Evolutionary conservation across 2,888 invertebrate genomes (phyloP).

Genomic region (Troides aeacus): DNA sequence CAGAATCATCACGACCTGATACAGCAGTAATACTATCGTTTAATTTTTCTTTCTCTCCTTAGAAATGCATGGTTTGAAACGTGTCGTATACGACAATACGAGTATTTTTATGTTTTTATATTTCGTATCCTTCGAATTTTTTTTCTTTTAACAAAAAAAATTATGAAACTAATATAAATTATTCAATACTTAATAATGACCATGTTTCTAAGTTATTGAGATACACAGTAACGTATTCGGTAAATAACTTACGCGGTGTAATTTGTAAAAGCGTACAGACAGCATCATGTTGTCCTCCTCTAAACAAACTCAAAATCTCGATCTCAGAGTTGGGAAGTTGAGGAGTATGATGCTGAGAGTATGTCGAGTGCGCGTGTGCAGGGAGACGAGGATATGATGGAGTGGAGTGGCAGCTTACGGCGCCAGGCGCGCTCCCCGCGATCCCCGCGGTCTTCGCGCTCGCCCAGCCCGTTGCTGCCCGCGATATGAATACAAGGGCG

Average conservation of each 20-base stretch:
- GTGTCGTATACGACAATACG: background rate
- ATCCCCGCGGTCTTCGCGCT: conserved; percentile 42
- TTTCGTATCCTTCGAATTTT: background rate
- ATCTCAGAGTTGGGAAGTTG: conserved; percentile 79
- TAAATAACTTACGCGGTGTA: conserved; percentile 8
- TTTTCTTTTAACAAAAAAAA: background rate
- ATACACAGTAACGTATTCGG: background rate
- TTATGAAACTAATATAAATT: no score
- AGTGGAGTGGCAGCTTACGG: conserved; percentile 76
- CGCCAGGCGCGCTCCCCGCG: conserved; percentile 66
- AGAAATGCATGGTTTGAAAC: conserved; percentile 23
- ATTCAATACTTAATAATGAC: background rate
- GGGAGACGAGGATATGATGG: conserved; percentile 83
- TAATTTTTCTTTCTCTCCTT: conserved; percentile 11
- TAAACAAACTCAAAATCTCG: conserved; percentile 73
- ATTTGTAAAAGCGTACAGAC: background rate
- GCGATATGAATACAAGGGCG: conserved; percentile 52
- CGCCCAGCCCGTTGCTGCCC: conserved; percentile 69
- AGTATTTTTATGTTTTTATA: background rate
- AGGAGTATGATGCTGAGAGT: conserved; percentile 78
- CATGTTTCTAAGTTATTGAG: background rate
- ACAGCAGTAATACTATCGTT: background rate
- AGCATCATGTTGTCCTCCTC: conserved; percentile 34
- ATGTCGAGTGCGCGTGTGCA: conserved; percentile 80
- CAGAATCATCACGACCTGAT: conserved; percentile 2